Base-by-base conservation (phyloP, 2,888 invertebrate species). In the Anoplius nigerrimus region DNA sequence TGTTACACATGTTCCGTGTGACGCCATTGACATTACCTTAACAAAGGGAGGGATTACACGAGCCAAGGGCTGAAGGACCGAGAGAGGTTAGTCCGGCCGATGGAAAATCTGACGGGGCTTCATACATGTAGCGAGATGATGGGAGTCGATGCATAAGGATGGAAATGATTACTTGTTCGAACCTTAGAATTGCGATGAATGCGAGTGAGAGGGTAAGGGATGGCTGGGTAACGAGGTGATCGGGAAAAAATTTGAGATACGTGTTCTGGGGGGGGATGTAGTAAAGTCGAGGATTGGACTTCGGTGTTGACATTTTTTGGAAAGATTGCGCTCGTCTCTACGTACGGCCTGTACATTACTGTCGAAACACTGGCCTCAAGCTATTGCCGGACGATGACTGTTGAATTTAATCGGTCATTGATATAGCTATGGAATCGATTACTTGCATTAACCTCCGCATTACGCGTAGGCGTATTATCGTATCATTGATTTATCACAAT, bases 401-500 rank as follows among this genome's bases (percentile, higher is more conserved):
- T 75, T 71, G 67, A 73, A 66, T 79, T 66, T 71, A 70, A 76
- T 73, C 74, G 78, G 71, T 70, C 71, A 68, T 70, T 73, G 68
- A 34, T 67, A 67, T 73, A 69, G 75, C 77, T 72, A 69, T 77
- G 65, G 69, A 71, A 78, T 80, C 76, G 72, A 80, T 76, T 78
- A 74, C 71, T 67, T 72, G 70, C 76, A 76, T 71, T 73, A 74
- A 73, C 71, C 69, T 66, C 68, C 60, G 70, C 67, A 34, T 34
- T 34, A 75, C 67, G 62, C 68, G 71, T 66, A 72, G 67, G 63
- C 70, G 65, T 79, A 72, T 79, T 78, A 76, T 69, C 62, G 59
- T 79, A 78, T 72, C 67, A 79, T 74, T 75, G 69, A 79, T 79
- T 79, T 78, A 78, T 69, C 69, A 71, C 76, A 74, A 78, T 63